Conservation (phyloP, 2,888 invertebrate genomes). For the Scaeva pyrastri region DNA sequence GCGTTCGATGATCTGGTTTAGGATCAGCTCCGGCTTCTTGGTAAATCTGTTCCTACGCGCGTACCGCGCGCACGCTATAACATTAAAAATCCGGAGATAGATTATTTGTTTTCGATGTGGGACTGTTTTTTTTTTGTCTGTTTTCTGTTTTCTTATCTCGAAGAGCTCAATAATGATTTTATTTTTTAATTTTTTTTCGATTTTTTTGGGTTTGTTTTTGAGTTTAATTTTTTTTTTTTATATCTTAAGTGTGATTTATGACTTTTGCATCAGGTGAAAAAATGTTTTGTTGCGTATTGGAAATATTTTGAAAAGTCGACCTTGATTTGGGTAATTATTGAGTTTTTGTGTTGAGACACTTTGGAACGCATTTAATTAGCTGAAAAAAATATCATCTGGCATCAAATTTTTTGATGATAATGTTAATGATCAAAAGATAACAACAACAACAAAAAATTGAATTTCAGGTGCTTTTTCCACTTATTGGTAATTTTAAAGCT, state of each 20-base stretch:
- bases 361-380: conserved; percentile 46
- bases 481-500: too few species aligned
- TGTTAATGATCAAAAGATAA: too few species aligned
- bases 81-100: conserved; percentile 33
- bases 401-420: too few species aligned
- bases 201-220: conserved; percentile 21
- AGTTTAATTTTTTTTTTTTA: conserved; percentile 28
- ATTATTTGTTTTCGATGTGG: conserved; percentile 19
- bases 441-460: too few species aligned
- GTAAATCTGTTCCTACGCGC: conserved; percentile 71
- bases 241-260: conserved; percentile 70
- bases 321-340: conserved; percentile 53
- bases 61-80: conserved; percentile 49
- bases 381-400: too few species aligned
- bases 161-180: conserved; percentile 38
- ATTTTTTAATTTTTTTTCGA: conserved; percentile 19
- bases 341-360: conserved; percentile 13
- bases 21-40: conserved; percentile 69
- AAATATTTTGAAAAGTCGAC: conserved; percentile 35
- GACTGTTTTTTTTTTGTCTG: conserved; percentile 6
- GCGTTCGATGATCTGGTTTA: conserved; percentile 73
- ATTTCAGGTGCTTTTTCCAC: too few species aligned
- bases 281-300: conserved; percentile 3
- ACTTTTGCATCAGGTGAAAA: conserved; percentile 67
- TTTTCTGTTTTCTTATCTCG: neutral